Percentiles rank a stretch among this genome's conserved stretches.
phyloP scores from a whole-genome alignment of 2,797 vertebrate genomes.

The Pseudomugil tenellus region DNA sequence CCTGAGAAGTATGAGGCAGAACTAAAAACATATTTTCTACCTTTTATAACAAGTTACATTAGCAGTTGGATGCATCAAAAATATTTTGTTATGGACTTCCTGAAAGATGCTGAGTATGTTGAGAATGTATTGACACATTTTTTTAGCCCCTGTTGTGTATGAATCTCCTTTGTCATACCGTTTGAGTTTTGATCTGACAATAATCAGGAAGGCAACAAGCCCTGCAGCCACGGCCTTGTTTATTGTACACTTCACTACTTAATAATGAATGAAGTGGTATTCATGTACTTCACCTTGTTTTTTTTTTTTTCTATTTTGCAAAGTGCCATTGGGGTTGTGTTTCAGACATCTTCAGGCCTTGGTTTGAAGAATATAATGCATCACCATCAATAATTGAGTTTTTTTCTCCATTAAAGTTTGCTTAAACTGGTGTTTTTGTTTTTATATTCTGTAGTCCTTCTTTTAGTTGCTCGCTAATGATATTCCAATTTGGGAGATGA shows the following conservation, averaged over 20 bases:
- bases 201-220: conserved; percentile 16
- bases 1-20: not conserved
- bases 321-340: conserved; percentile 4
- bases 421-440: not conserved
- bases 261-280: conserved; percentile 33
- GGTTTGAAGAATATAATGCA: not conserved
- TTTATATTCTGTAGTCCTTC: not conserved
- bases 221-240: conserved; percentile 31
- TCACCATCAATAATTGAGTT: not conserved
- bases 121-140: conserved; percentile 1
- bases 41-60: not conserved
- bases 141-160: conserved; percentile 21
- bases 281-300: not conserved
- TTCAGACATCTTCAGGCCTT: not conserved
- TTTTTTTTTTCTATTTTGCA: conserved; percentile 9
- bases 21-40: conserved; percentile 1
- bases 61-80: conserved; percentile 16
- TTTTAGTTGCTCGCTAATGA: not conserved
- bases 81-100: not conserved
- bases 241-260: conserved; percentile 29
- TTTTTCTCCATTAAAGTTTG: not conserved
- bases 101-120: conserved; percentile 33
- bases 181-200: conserved; percentile 35
- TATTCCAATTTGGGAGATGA: not conserved
- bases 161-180: conserved; percentile 25